Evolutionary conservation across 2,797 vertebrate genomes (phyloP), one percentile per base, ranked within the genome.

Genomic region (Chaetophractus vellerosus): DNA sequence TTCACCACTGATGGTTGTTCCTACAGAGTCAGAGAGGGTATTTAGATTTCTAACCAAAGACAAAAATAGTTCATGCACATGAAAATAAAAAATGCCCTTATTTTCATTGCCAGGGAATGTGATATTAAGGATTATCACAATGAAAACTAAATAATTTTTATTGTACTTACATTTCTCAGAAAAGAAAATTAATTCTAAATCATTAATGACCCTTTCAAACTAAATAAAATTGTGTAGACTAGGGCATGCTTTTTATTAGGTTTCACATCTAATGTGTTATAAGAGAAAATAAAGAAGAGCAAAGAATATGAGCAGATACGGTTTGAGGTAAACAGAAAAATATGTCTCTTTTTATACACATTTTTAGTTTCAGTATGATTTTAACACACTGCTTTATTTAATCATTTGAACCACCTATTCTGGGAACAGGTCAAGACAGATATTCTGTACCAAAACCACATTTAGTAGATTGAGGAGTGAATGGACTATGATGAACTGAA

Each of bases 11-110:
- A 89, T 57, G 19, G 24, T 92, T 89, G 95, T 91, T 96, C 57
- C 24, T 80, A 19, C 41, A 55, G 5, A 48, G 75, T 80, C 91
- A 93, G 86, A 93, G n/a, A 75, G 59, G 61, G n/a, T n/a, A 83
- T 61, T 93, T 45, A 72, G n/a, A 38, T 95, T 95, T 90, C 50
- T 80, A 91, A 89, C 92, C 69, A 95, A 74, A 92, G 93, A 74
- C 36, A 94, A 93, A 96, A 83, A 64, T 55, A 78, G 75, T 87
- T 96, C 71, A 84, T 63, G 50, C 4, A 55, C 50, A 66, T 64
- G 36, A 88, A 96, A 92, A 36, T 94, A 80, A 97, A 96, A 93
- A 52, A 24, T 85, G 78, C n/a, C 66, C 52, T 93, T n/a, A 79
- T 94, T 97, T 94, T 92, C n/a, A 41, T 84, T 91, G 38, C 72